phyloP scores from a whole-genome alignment of 2,888 invertebrate genomes.

The Conchocele bisecta region DNA sequence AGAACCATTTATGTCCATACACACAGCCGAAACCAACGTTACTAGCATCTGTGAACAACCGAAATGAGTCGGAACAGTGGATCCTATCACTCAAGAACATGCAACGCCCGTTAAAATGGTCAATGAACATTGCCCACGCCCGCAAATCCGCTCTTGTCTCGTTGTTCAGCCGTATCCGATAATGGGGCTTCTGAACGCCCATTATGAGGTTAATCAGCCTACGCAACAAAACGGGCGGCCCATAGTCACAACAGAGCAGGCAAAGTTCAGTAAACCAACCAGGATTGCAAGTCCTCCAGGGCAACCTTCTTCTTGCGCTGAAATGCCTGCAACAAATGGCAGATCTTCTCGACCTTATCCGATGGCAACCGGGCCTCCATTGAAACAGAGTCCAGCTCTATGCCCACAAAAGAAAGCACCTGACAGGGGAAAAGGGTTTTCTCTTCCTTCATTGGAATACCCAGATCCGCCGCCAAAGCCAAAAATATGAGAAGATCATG shows the following conservation, averaged over 20 bases:
- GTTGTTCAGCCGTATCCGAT: conserved; percentile 18
- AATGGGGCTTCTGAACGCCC: conserved; percentile 15
- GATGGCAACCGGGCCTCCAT: conserved; percentile 28
- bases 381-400: conserved; percentile 24
- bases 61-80: neutral
- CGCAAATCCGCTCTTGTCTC: conserved; percentile 21
- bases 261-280: conserved; percentile 39
- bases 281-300: conserved; percentile 37
- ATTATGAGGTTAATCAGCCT: conserved; percentile 35
- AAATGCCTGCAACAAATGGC: neutral
- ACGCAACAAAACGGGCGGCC: conserved; percentile 28
- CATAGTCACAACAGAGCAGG: conserved; percentile 27
- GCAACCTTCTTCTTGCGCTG: conserved; percentile 13
- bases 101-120: conserved; percentile 40
- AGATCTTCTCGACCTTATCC: conserved; percentile 26
- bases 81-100: conserved; percentile 24
- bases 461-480: conserved; percentile 3
- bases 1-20: conserved; percentile 7
- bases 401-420: conserved; percentile 25
- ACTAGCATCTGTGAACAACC: conserved; percentile 15
- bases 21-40: conserved; percentile 8
- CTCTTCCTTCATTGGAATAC: conserved; percentile 34
- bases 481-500: neutral
- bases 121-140: conserved; percentile 37
- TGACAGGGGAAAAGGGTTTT: conserved; percentile 18